A percentile compares a stretch with the other conserved stretches of the same genome.
Evolutionary conservation across 2,888 invertebrate genomes (phyloP).

Genomic region (Creontiades dilutus): DNA sequence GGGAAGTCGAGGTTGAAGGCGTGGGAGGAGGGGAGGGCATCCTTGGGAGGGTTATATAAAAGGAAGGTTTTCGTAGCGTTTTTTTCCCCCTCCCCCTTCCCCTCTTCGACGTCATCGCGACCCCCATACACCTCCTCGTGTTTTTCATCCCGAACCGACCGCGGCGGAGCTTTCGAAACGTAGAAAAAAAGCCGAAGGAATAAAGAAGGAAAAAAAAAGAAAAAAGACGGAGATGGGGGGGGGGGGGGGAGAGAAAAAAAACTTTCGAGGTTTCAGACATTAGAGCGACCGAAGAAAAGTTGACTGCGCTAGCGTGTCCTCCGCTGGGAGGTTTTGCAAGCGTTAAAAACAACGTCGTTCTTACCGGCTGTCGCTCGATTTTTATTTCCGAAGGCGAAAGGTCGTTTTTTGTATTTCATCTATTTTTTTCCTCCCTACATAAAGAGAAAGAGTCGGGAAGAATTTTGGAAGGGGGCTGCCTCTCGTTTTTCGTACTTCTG

Average conservation of each 20-base stretch:
- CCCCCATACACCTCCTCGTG: conserved; percentile 11
- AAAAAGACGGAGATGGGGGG: no score
- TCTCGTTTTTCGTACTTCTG: no score
- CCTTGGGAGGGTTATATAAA: conserved; percentile 61
- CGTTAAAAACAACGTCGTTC: conserved; percentile 34
- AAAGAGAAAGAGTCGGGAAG: background rate
- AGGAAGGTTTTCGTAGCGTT: conserved; percentile 46
- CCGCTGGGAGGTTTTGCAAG: conserved; percentile 34
- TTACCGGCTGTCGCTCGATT: conserved; percentile 32
- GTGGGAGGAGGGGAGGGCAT: conserved; percentile 27
- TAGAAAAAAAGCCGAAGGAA: no score
- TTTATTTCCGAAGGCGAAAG: conserved; percentile 1
- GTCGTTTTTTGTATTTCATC: background rate
- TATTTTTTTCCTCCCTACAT: background rate
- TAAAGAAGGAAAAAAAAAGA: background rate
- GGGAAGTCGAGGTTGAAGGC: background rate
- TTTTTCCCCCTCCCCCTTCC: no score
- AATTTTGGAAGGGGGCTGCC: background rate
- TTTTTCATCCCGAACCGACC: background rate
- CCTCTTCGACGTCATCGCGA: conserved; percentile 6
- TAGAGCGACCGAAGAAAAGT: conserved; percentile 50
- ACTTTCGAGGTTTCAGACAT: conserved; percentile 28
- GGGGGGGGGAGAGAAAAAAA: conserved; percentile 4
- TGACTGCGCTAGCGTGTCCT: conserved; percentile 42
- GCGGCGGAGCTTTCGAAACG: conserved; percentile 17